phyloP scores from a whole-genome alignment of 2,888 invertebrate species.

The Spilosoma lubricipeda region DNA sequence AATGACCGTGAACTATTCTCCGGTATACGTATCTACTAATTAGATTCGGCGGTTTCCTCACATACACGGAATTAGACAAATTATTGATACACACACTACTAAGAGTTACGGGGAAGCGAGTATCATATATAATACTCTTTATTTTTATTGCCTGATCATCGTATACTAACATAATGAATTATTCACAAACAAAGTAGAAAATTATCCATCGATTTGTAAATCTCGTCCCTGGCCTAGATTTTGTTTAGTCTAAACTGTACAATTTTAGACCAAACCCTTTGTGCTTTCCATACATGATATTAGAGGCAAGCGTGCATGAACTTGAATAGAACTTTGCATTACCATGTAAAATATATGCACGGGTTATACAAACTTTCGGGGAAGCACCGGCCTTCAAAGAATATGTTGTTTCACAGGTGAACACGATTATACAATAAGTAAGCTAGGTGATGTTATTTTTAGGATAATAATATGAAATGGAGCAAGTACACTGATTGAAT shows the following conservation, averaged over 20 bases:
- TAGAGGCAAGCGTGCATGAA: conserved; percentile 20
- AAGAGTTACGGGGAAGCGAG: too few relatives aligned
- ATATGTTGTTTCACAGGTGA: not conserved
- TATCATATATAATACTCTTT: too few relatives aligned
- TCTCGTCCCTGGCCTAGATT: conserved; percentile 51
- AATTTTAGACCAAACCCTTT: conserved; percentile 25
- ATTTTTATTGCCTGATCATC: not conserved
- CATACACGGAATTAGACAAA: not conserved
- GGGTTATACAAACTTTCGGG: conserved; percentile 19
- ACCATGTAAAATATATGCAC: conserved; percentile 31
- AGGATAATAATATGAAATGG: not conserved
- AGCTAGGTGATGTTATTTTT: not conserved
- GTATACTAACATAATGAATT: conserved; percentile 12
- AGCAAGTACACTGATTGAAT: not conserved
- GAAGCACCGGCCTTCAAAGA: conserved; percentile 14
- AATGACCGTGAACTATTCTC: not conserved
- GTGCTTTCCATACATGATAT: conserved; percentile 27
- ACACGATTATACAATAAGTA: not conserved
- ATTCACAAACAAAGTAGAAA: conserved; percentile 25
- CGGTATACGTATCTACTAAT: not conserved
- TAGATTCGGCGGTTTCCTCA: not conserved
- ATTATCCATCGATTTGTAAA: conserved; percentile 45
- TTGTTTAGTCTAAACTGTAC: conserved; percentile 28
- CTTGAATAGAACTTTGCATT: conserved; percentile 42
- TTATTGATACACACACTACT: not conserved